Conservation (phyloP, 1,140 invertebrate genomes). For the Elymnias hypermnestra region DNA sequence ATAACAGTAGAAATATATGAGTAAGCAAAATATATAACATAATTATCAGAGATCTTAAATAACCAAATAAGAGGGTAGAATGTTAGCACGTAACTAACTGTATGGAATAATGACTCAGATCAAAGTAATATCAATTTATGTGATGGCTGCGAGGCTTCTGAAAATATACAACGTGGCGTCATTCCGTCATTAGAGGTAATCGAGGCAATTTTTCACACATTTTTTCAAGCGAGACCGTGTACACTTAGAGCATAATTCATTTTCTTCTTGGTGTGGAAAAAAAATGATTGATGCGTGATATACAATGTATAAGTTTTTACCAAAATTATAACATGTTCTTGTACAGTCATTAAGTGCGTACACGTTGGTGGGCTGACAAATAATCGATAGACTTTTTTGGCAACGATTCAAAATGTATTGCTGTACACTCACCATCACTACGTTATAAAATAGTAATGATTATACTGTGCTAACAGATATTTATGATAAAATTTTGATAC, state of each 20-base stretch:
- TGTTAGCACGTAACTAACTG: conserved; percentile 12
- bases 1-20: too few species aligned
- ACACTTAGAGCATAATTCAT: conserved; percentile 58
- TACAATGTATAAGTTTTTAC: conserved; percentile 37
- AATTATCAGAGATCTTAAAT: too few species aligned
- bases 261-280: conserved; percentile 47
- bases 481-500: too few species aligned
- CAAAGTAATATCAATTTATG: conserved; percentile 36
- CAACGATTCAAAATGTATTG: conserved; percentile 34
- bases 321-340: conserved; percentile 41
- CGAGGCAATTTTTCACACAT: conserved; percentile 61
- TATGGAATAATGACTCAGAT: conserved; percentile 16
- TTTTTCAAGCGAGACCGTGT: conserved; percentile 49
- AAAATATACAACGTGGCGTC: conserved; percentile 39
- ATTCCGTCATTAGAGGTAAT: conserved; percentile 55
- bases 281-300: conserved; percentile 63
- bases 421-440: neutral
- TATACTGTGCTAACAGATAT: too few species aligned
- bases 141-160: conserved; percentile 31
- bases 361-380: conserved; percentile 28
- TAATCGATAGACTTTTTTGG: conserved; percentile 31
- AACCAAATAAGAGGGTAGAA: too few species aligned
- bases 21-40: too few species aligned
- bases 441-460: too few species aligned
- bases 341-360: conserved; percentile 36